These are phyloP conservation scores for Anniella stebbinsi DNA, from an alignment of 2,797 vertebrate species.

Conservation along the genomic window DNA sequence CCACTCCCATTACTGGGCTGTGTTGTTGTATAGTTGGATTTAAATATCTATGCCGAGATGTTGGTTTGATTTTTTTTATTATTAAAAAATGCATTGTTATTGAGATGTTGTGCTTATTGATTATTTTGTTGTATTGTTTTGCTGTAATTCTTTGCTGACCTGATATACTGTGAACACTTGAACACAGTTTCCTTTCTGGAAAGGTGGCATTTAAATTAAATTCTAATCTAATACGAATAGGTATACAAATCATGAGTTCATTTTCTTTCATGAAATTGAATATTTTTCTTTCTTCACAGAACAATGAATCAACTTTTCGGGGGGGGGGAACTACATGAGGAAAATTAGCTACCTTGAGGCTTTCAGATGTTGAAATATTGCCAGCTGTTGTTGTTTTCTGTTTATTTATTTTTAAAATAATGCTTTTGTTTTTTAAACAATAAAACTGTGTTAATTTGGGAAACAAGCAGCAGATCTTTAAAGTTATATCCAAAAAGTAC, in stretches of 20 bases:
- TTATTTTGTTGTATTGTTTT: not conserved
- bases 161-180: not conserved
- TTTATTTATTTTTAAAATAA: not conserved
- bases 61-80: not conserved
- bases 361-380: conserved; percentile 54
- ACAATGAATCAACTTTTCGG: no score
- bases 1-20: no score
- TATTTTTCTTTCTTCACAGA: conserved; percentile 20
- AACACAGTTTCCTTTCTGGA: not conserved
- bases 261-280: conserved; percentile 56
- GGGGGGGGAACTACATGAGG: conserved; percentile 5
- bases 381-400: conserved; percentile 20
- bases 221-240: not conserved
- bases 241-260: not conserved
- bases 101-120: not conserved
- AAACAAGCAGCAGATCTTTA: not conserved
- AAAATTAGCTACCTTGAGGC: conserved; percentile 61
- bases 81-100: not conserved
- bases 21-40: no score
- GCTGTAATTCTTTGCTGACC: not conserved
- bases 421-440: not conserved
- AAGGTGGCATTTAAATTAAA: not conserved
- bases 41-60: not conserved
- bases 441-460: conserved; percentile 1
- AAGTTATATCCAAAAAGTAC: conserved; percentile 23